Evolutionary conservation across 92 coral and sea anemone species (phyloP), one percentile per base, ranked within the genome.

Genomic region (Porites rus): DNA sequence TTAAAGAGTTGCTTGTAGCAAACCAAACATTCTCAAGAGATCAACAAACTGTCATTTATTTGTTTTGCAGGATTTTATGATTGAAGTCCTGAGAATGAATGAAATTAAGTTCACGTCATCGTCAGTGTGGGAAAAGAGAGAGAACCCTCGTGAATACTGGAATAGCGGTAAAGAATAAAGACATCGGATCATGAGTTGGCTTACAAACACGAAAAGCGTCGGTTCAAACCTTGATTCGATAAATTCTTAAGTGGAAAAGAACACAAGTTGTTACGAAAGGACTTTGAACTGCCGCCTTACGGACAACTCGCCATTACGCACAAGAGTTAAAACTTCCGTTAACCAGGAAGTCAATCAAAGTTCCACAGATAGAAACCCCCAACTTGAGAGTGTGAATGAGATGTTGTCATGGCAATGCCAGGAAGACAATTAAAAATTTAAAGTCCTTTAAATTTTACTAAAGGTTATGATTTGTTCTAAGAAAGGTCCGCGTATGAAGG

Each of bases 121-220:
- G 68, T 75, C 90, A 8, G 94, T 96, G 51, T 96, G 99, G 99
- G 94, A 94, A 82, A 96, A 88, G 69, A 87, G 99, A 76, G 97
- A 94, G 79, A 95, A 96, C 54, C 98, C 99, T 51, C 43, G 82
- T 11, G 92, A 90, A 54, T 82, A 89, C 79, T 96, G 99, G 99
- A 89, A 87, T 58, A 51, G 46, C 46, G 46, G 72, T 10, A 51
- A 21, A 69, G 56, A 69, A 19, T 63, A 67, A 54, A 31, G 24
- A 17, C 10, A 58, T 6, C 7, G 8, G 18, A 62, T 7, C 20
- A 18, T 4, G 65, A 74, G 78, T 19, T 69, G 52, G 74, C 17
- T 69, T 12, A 12, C n/a, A 46, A 31, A 31, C 12, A 6, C 16
- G 51, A 13, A 31, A 31, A 69, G 6, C 17, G 1, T 10, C 2